Conservation (phyloP, 2,113 vertebrate genomes). For the Bos indicus region DNA sequence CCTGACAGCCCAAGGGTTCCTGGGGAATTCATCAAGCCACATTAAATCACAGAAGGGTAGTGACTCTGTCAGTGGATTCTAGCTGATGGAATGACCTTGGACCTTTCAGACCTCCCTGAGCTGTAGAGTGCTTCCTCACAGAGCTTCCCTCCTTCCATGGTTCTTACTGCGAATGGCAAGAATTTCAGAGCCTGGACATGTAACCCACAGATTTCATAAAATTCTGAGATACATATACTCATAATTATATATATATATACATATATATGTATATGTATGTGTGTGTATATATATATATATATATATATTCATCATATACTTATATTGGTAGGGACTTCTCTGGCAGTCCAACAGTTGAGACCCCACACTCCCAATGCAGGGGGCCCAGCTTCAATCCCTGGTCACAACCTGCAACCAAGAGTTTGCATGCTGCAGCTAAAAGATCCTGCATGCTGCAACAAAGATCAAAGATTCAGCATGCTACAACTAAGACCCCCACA, state of each 20-base stretch:
- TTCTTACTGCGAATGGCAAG: background rate
- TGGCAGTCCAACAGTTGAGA: background rate
- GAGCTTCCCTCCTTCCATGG: background rate
- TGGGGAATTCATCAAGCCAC: background rate
- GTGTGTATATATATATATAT: background rate
- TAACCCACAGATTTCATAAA: background rate
- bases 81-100: background rate
- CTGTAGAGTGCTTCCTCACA: background rate
- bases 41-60: background rate
- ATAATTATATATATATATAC: background rate
- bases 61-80: background rate
- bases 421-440: background rate
- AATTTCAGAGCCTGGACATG: background rate
- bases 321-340: background rate
- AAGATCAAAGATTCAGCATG: background rate
- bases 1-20: background rate
- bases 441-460: background rate
- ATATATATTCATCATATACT: background rate
- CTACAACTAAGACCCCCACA: background rate
- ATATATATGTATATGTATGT: background rate
- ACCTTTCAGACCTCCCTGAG: background rate
- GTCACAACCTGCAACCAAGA: background rate
- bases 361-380: background rate
- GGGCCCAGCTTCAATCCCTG: background rate
- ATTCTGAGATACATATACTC: background rate